Percentiles rank a stretch among this genome's conserved stretches.
Evolutionary conservation across 2,888 invertebrate species (phyloP).

Genomic region (Lymantria monacha): DNA sequence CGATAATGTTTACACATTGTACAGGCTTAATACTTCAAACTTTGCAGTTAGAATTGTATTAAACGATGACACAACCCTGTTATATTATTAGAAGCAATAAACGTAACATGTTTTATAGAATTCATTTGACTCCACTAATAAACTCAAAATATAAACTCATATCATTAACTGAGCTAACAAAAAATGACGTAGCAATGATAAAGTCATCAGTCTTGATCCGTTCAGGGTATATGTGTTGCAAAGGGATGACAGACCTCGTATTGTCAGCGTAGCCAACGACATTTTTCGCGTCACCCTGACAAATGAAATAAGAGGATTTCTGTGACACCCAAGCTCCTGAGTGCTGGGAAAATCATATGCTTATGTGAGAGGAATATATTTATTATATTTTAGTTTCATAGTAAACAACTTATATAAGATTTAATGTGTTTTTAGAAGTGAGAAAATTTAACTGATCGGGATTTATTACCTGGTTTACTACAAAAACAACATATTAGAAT

Average conservation of each 20-base stretch:
- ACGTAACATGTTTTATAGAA: background rate
- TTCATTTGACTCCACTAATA: slow-evolving; percentile 10
- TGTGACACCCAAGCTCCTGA: slow-evolving; percentile 48
- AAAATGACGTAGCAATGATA: slow-evolving; percentile 38
- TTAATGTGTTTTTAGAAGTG: background rate
- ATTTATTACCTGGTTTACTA: background rate
- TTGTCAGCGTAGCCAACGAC: slow-evolving; percentile 58
- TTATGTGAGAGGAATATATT: slow-evolving; percentile 42
- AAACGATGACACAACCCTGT: no score
- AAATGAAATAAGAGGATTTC: slow-evolving; percentile 76
- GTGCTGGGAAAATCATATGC: slow-evolving; percentile 54
- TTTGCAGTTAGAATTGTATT: no score
- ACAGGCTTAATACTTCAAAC: no score
- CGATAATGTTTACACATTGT: no score
- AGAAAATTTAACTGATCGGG: background rate
- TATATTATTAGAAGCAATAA: no score
- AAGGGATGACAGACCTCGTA: slow-evolving; percentile 58
- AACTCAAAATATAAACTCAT: slow-evolving; percentile 37
- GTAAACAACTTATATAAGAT: background rate
- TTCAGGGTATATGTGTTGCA: slow-evolving; percentile 33
- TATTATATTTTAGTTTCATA: slow-evolving; percentile 9
- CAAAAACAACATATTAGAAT: slow-evolving; percentile 17
- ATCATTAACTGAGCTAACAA: slow-evolving; percentile 22
- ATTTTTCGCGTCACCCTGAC: slow-evolving; percentile 57
- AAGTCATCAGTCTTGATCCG: slow-evolving; percentile 54